A percentile compares a stretch with the other conserved stretches of the same genome.
Conservation (phyloP, 2,113 vertebrate genomes). For the Perccottus glenii region DNA sequence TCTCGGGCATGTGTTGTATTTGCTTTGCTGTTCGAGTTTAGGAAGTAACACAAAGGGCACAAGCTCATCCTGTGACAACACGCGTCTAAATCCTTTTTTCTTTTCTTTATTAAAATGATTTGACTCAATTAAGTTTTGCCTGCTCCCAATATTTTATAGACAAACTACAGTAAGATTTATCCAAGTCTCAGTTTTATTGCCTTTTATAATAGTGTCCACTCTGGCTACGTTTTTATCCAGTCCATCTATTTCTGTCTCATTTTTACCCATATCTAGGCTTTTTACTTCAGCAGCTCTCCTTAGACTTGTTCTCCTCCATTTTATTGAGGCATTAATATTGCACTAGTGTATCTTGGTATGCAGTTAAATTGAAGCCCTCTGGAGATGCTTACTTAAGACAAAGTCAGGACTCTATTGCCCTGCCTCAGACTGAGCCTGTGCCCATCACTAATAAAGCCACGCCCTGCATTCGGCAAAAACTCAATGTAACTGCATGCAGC, state of each 20-base stretch:
- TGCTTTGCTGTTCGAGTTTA: conserved; percentile 40
- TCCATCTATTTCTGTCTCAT: conserved; percentile 9
- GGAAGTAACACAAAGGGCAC: conserved; percentile 49
- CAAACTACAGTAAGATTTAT: neutral
- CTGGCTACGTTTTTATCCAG: neutral
- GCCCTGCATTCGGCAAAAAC: conserved; percentile 27
- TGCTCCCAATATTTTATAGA: neutral
- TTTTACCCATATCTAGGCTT: neutral
- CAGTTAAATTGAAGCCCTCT: conserved; percentile 19
- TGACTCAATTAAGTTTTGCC: neutral
- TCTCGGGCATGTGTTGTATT: conserved; percentile 70
- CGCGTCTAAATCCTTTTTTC: conserved; percentile 35
- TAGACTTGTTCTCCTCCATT: neutral
- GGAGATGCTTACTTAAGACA: conserved; percentile 25
- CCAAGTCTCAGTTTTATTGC: neutral
- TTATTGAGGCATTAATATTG: conserved; percentile 5
- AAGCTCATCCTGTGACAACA: conserved; percentile 55
- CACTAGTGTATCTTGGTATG: neutral
- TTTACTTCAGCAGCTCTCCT: conserved; percentile 3
- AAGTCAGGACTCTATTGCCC: conserved; percentile 29
- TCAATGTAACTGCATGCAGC: conserved; percentile 61
- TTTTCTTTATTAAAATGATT: neutral
- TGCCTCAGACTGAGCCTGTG: conserved; percentile 51
- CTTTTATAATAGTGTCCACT: conserved; percentile 15
- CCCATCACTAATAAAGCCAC: conserved; percentile 45